Base-by-base conservation (phyloP, 2,888 invertebrate genomes). In the Thecocarcelia acutangulata region DNA sequence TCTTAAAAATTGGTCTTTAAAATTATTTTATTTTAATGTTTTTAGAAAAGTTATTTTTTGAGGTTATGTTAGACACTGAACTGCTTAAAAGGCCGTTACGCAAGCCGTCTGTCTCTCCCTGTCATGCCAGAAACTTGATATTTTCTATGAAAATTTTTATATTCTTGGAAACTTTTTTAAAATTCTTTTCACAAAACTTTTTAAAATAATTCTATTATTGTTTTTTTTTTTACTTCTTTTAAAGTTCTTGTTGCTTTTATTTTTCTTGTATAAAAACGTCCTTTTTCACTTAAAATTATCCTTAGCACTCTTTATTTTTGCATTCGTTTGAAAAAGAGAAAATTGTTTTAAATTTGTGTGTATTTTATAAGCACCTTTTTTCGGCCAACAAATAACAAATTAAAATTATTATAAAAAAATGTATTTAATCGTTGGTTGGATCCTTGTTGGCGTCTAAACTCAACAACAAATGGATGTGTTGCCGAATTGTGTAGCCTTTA, bases 391-490 rank as follows among this genome's bases (percentile, higher is more conserved):
- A 15, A 78, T 77, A 77, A 52, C 54, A 58, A 70, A 74, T 59
- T 69, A 52, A 78, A 69, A 9, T 21, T 46, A 11, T 40, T 48
- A 66, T 48, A 59, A 52, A 46, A 52, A n/a, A 74, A 56, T 78
- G 28, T 75, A 46, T 74, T 73, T 59, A 69, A 63, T 77, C 85
- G 86, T 86, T 86, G 85, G 85, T 84, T 84, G 89, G 87, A 86
- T 89, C 88, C 85, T 86, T 87, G 90, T 86, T 87, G 89, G 87
- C 88, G 87, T 85, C 88, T 85, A 86, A 86, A 89, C 88, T 89
- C 88, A 87, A 89, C 88, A 88, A 88, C 90, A 89, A 89, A 90
- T 89, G 88, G 88, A 87, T 88, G 85, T 85, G 83, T 83, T 86
- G 85, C 84, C 81, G 83, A 76, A 63, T 76, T 83, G 85, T 83